Percentiles rank a stretch among this genome's conserved stretches.
These are phyloP conservation scores for Rousettus madagascariensis DNA, from an alignment of 2,797 vertebrate species.

Conservation along the genomic window DNA sequence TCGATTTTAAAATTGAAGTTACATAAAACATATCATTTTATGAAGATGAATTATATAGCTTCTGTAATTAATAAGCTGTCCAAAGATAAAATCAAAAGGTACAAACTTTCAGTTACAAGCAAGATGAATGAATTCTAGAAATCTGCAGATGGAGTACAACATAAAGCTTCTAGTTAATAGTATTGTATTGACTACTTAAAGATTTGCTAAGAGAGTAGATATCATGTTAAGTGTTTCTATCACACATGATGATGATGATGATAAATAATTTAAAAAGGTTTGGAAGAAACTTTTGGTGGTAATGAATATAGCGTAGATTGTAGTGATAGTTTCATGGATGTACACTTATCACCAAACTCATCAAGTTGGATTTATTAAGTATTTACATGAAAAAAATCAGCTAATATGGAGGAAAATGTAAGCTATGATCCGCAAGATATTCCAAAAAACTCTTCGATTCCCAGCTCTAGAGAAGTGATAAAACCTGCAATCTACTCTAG, in stretches of 20 bases:
- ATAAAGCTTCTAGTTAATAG: neutral
- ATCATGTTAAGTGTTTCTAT: neutral
- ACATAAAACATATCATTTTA: neutral
- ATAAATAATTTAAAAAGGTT: neutral
- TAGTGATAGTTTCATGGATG: neutral
- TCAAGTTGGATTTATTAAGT: neutral
- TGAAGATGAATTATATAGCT: neutral
- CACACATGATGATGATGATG: neutral
- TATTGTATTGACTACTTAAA: neutral
- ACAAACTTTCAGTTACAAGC: neutral
- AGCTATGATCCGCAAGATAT: neutral
- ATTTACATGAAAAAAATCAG: neutral
- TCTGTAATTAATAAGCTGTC: neutral
- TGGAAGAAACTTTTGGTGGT: neutral
- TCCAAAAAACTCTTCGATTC: neutral
- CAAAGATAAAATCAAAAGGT: neutral
- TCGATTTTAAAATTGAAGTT: conserved; percentile 18
- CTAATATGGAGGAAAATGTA: neutral
- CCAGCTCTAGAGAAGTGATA: neutral
- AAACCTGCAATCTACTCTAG: neutral
- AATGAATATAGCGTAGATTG: neutral
- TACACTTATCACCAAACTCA: neutral
- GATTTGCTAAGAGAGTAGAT: neutral
- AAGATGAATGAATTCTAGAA: neutral
- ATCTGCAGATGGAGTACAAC: neutral